Evolutionary conservation across 2,113 vertebrate species (phyloP).

Genomic region (Xiphias gladius): DNA sequence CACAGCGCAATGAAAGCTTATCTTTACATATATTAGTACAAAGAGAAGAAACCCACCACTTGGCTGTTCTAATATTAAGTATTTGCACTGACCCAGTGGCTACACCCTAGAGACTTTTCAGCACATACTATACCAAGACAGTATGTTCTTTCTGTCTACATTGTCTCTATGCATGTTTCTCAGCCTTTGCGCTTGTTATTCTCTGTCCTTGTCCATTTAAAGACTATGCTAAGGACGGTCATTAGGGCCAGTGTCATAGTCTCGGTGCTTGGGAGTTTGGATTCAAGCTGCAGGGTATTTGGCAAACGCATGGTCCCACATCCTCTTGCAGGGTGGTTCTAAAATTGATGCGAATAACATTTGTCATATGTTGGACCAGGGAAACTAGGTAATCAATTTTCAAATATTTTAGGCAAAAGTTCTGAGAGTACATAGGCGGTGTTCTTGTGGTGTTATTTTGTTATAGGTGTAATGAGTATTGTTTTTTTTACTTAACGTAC

Average conservation of each 20-base stretch:
- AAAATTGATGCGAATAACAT: neutral
- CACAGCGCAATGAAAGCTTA: neutral
- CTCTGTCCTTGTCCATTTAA: neutral
- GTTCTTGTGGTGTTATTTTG: neutral
- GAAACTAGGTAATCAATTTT: neutral
- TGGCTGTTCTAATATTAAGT: neutral
- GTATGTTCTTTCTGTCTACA: neutral
- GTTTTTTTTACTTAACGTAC: neutral
- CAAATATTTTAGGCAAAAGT: neutral
- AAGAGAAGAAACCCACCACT: neutral
- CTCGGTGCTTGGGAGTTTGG: neutral
- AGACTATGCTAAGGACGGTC: neutral
- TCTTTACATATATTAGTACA: neutral
- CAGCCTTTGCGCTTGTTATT: constrained; percentile 23
- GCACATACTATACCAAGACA: neutral
- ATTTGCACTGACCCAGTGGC: neutral
- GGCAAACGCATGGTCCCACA: neutral
- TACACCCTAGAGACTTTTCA: neutral
- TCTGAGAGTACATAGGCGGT: neutral
- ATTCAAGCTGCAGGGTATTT: constrained; percentile 8
- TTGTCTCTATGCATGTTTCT: constrained; percentile 7
- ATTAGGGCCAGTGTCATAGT: neutral
- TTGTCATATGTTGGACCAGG: too few species aligned
- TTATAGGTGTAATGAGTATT: neutral
- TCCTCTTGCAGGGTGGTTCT: neutral